Conservation (phyloP, 2,797 vertebrate genomes). For the Gymnothorax reevesii region DNA sequence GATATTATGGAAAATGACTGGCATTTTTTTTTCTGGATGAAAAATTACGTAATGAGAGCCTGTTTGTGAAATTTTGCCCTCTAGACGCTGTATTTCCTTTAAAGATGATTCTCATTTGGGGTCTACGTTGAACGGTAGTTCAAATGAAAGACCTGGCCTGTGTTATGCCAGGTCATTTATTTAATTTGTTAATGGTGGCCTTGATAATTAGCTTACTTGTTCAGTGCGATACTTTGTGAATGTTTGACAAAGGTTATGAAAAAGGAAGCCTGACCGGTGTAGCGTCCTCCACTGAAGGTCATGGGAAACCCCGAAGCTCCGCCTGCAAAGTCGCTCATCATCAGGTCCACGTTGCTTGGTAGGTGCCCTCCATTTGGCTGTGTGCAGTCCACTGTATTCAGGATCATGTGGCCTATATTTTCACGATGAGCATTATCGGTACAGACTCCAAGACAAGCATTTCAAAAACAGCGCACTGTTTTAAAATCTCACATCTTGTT, state of each 20-base stretch:
- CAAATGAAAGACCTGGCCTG: background rate
- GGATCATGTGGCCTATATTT: constrained; percentile 73
- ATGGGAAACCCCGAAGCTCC: constrained; percentile 82
- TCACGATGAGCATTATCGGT: background rate
- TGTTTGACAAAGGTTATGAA: too few species aligned
- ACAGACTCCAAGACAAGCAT: background rate
- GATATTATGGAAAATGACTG: too few species aligned
- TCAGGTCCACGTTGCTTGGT: constrained; percentile 70
- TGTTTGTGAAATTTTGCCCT: too few species aligned
- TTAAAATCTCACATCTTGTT: background rate
- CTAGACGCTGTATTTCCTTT: too few species aligned
- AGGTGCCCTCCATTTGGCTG: constrained; percentile 75
- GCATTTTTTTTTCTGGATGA: too few species aligned
- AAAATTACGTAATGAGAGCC: too few species aligned
- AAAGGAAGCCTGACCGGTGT: constrained; percentile 65
- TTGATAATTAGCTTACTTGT: background rate
- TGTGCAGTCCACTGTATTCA: constrained; percentile 82
- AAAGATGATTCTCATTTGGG: too few species aligned
- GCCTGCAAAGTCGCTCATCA: constrained; percentile 82
- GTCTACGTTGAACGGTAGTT: background rate
- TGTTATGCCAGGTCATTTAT: background rate
- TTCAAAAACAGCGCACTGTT: background rate
- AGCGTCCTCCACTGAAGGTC: constrained; percentile 77
- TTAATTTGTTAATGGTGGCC: too few species aligned
- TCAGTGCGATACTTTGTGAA: background rate